These are phyloP conservation scores for Octopus sinensis DNA, from an alignment of 1,140 invertebrate species.

Conservation along the genomic window DNA sequence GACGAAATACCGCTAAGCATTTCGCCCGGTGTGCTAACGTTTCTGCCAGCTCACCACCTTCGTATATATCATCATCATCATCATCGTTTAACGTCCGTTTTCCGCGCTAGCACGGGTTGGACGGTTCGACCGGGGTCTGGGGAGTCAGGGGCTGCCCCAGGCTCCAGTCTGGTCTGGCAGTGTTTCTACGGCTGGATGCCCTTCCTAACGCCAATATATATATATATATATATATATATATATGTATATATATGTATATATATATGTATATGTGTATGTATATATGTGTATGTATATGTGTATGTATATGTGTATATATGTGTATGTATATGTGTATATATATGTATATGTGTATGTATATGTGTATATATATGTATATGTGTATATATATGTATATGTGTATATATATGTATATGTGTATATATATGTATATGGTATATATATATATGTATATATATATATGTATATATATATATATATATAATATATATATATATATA, in stretches of 20 bases:
- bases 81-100: too few relatives aligned
- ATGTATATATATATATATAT: conserved; percentile 2
- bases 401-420: not conserved
- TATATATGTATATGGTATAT: too few relatives aligned
- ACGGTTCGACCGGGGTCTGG: too few relatives aligned
- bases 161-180: too few relatives aligned
- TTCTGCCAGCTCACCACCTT: too few relatives aligned
- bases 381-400: not conserved
- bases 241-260: not conserved
- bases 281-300: not conserved
- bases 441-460: not conserved
- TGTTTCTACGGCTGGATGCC: too few relatives aligned
- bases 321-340: not conserved
- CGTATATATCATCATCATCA: too few relatives aligned
- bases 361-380: not conserved
- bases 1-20: too few relatives aligned
- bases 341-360: not conserved
- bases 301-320: not conserved
- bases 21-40: too few relatives aligned
- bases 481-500: not conserved
- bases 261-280: not conserved
- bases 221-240: not conserved
- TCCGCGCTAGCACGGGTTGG: too few relatives aligned
- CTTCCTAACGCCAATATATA: too few relatives aligned
- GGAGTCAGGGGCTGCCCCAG: too few relatives aligned